These are phyloP conservation scores for Phaenicophaeus curvirostris DNA, from an alignment of 2,797 vertebrate genomes.

Conservation along the genomic window DNA sequence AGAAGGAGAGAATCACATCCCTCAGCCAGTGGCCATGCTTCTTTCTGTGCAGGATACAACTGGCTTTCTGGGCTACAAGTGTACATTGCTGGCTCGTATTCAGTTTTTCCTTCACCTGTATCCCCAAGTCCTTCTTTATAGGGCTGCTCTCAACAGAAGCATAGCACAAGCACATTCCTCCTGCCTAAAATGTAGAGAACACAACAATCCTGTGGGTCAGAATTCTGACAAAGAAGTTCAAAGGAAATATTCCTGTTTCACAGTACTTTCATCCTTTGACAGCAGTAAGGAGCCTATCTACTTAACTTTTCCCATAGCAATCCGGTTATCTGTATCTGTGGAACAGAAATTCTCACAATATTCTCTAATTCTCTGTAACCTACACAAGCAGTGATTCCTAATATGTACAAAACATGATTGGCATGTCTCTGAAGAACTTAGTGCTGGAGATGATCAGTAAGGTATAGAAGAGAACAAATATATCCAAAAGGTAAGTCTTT, in stretches of 20 bases:
- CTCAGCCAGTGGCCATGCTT: accelerated
- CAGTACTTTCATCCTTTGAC: background rate
- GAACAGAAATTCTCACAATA: background rate
- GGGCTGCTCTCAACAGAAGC: background rate
- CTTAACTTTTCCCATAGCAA: background rate
- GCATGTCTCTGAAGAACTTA: background rate
- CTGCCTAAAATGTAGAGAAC: background rate
- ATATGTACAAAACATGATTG: background rate
- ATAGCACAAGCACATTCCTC: background rate
- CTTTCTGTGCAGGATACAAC: background rate
- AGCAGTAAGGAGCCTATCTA: background rate
- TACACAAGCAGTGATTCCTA: background rate
- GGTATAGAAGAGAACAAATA: background rate
- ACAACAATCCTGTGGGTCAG: background rate
- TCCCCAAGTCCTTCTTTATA: background rate
- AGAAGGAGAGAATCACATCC: background rate
- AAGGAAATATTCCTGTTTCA: background rate
- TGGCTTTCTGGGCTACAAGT: background rate
- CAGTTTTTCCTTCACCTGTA: background rate
- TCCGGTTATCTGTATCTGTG: background rate
- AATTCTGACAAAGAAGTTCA: background rate
- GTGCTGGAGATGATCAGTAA: background rate
- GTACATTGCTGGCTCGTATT: background rate
- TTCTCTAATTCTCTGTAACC: background rate
- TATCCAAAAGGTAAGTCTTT: background rate